A percentile compares a stretch with the other conserved stretches of the same genome.
Evolutionary conservation across 2,888 invertebrate species (phyloP).

Genomic region (Limnephilus auricula): DNA sequence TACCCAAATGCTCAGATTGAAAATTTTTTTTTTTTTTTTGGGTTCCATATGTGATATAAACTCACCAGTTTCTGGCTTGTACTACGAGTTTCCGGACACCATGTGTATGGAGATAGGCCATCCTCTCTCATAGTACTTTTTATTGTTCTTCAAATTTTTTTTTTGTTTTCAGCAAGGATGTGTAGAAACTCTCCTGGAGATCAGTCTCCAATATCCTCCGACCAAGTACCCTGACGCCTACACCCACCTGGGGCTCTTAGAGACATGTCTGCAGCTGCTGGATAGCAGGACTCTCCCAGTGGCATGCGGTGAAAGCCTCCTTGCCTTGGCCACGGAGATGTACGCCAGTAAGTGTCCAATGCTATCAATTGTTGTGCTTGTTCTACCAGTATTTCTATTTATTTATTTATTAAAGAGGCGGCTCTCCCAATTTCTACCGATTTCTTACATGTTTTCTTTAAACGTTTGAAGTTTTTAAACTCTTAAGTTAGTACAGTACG

Average conservation of each 20-base stretch:
- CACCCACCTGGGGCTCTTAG: conserved; percentile 73
- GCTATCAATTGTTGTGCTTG: background rate
- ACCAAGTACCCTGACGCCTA: conserved; percentile 83
- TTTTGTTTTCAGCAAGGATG: conserved; percentile 74
- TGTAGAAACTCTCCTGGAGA: conserved; percentile 80
- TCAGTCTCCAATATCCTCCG: conserved; percentile 83
- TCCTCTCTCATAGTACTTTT: background rate
- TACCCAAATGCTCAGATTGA: too few species aligned
- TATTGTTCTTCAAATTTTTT: background rate
- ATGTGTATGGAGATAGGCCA: too few species aligned
- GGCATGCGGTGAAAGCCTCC: conserved; percentile 64
- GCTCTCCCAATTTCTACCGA: too few species aligned
- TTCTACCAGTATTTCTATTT: background rate
- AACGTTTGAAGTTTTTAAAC: too few species aligned
- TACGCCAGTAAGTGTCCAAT: conserved; percentile 72
- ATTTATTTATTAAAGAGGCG: background rate
- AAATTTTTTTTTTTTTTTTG: too few species aligned
- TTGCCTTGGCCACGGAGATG: conserved; percentile 68
- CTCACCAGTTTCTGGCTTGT: too few species aligned
- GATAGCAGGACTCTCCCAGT: conserved; percentile 73
- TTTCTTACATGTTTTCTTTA: too few species aligned
- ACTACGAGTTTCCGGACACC: too few species aligned
- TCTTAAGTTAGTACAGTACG: too few species aligned
- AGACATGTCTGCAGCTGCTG: conserved; percentile 72
- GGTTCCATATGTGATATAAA: too few species aligned